Evolutionary conservation across 2,113 vertebrate species (phyloP).

Genomic region (Calonectris borealis): DNA sequence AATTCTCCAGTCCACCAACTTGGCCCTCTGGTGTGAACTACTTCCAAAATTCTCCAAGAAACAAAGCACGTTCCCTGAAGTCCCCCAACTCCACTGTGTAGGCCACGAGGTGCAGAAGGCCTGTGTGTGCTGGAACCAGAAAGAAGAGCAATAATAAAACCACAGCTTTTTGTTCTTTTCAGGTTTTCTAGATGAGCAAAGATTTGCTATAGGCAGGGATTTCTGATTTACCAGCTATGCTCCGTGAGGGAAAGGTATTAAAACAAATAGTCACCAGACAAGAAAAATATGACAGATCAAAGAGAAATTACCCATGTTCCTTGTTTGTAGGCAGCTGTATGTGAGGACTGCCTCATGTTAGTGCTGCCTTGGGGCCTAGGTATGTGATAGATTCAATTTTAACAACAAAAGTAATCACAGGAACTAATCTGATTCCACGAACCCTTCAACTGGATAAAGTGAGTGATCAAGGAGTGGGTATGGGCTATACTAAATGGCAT

Average conservation of each 20-base stretch:
- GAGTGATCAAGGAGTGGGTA: not conserved
- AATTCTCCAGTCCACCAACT: not conserved
- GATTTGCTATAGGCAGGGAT: not conserved
- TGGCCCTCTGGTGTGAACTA: not conserved
- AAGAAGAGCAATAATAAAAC: not conserved
- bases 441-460: not conserved
- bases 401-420: not conserved
- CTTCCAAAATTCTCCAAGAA: not conserved
- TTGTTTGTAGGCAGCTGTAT: not conserved
- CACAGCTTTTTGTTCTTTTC: not conserved
- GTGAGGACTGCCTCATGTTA: not conserved
- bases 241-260: not conserved
- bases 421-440: not conserved
- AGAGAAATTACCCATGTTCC: not conserved
- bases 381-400: not conserved
- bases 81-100: rapidly evolving
- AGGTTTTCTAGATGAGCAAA: not conserved
- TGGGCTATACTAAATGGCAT: not conserved
- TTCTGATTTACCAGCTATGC: not conserved
- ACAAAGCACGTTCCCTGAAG: not conserved
- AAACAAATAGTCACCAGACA: not conserved
- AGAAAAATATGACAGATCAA: not conserved
- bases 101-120: not conserved
- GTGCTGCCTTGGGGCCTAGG: not conserved
- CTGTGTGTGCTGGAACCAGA: not conserved